Evolutionary conservation across 2,888 invertebrate genomes (phyloP), one percentile per base, ranked within the genome.

Genomic region (Melipona bicolor): DNA sequence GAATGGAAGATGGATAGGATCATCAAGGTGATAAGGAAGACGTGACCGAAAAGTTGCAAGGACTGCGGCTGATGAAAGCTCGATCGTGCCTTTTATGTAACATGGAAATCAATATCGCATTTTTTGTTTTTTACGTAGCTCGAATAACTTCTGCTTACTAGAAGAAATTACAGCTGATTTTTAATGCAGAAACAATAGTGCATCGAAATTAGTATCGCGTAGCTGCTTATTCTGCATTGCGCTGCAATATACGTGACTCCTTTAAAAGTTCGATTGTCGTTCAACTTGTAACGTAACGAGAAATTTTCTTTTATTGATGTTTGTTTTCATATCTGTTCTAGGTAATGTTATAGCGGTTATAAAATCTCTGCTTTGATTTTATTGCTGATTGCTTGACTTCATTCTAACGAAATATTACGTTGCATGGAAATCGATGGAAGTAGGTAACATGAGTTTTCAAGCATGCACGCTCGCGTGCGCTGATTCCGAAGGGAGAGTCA

Each of bases 61-160:
- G 49, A 27, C 13, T 56, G 59, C 74, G 15, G 27, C n/a, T 50
- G n/a, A 74, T 52, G 56, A 61, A 72, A 78, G 52, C 61, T 65
- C 75, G 52, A 74, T 77, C 54, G 65, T 27, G 21, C 59, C 69
- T 43, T 85, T 85, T 84, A 85, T 73, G 75, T 85, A 84, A 84
- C 75, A 72, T 15, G 17, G 50, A 81, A 84, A 85, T 80, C 84
- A 78, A 85, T 85, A 85, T 84, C 65, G 32, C 21, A 2, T 67
- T 77, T 59, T 67, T 59, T 21, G 36, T 43, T 43, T 68, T 69
- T 27, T 69, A 27, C 24, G 15, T 67, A 11, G 24, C 1, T 24
- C 19, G 2, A 4, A 17, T 3, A 19, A 49, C 24, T 76, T n/a
- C 17, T 24, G 32, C 2, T 17, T 43, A 3, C 0, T 1, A 4